A percentile compares a stretch with the other conserved stretches of the same genome.
These are phyloP conservation scores for Proterorhinus semilunaris DNA, from an alignment of 2,113 vertebrate genomes.

Conservation along the genomic window DNA sequence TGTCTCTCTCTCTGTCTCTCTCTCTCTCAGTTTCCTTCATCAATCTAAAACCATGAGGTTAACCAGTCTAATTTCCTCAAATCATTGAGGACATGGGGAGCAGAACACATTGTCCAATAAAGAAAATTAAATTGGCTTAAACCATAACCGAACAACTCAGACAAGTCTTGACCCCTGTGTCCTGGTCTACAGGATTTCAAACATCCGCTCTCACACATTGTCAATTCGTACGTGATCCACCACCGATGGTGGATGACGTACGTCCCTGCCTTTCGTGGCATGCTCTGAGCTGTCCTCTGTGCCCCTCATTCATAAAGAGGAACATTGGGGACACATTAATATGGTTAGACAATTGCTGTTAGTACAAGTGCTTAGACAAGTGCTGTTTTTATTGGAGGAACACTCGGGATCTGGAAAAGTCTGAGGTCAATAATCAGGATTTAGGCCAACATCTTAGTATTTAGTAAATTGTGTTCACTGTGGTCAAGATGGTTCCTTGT, in stretches of 20 bases:
- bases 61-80: no score
- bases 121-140: no score
- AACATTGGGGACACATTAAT: slow-evolving; percentile 24
- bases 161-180: no score
- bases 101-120: no score
- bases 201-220: background rate
- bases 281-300: slow-evolving; percentile 8
- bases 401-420: slow-evolving; percentile 43
- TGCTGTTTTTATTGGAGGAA: slow-evolving; percentile 43
- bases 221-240: background rate
- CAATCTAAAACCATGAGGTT: no score
- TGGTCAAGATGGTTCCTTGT: slow-evolving; percentile 19
- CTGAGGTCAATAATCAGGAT: slow-evolving; percentile 34
- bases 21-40: no score
- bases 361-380: slow-evolving; percentile 2
- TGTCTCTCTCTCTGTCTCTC: no score
- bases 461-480: slow-evolving; percentile 27
- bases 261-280: slow-evolving; percentile 13
- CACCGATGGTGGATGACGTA: no score
- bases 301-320: slow-evolving; percentile 22
- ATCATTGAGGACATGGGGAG: no score
- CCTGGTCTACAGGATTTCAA: no score
- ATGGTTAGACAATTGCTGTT: slow-evolving; percentile 32
- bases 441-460: slow-evolving; percentile 27
- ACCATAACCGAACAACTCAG: no score